phyloP scores from a whole-genome alignment of 2,113 vertebrate genomes.

The Mastomys coucha region DNA sequence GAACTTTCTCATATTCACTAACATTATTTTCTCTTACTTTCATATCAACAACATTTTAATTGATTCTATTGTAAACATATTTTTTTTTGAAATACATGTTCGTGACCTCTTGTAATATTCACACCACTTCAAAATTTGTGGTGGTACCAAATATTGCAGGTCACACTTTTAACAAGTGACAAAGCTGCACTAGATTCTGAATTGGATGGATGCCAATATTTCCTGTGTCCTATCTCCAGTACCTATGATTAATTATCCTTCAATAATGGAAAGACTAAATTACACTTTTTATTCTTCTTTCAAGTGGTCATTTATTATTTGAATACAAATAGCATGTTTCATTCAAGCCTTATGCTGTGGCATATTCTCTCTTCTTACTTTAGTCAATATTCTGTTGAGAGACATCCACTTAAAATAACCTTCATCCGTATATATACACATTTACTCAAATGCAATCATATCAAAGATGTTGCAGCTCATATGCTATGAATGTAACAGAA shows the following conservation, averaged over 20 bases:
- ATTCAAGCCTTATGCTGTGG: background rate
- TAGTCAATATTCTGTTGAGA: background rate
- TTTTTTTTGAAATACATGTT: background rate
- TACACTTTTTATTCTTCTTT: background rate
- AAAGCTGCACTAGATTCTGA: background rate
- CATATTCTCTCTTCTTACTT: background rate
- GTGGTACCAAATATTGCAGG: background rate
- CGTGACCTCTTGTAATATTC: background rate
- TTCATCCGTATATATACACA: background rate
- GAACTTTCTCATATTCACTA: conserved; percentile 7
- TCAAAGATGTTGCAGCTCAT: background rate
- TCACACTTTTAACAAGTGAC: background rate
- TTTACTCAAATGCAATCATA: background rate
- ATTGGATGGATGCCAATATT: background rate
- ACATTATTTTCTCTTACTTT: conserved; percentile 9
- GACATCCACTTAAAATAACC: background rate
- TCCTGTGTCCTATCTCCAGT: background rate
- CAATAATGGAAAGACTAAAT: background rate
- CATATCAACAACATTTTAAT: background rate
- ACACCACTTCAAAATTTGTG: background rate
- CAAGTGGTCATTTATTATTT: background rate
- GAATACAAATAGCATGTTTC: too few species aligned
- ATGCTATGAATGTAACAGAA: too few species aligned
- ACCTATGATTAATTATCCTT: background rate
- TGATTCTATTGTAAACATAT: background rate